phyloP scores from a whole-genome alignment of 2,113 vertebrate species.

The Alectura lathami region DNA sequence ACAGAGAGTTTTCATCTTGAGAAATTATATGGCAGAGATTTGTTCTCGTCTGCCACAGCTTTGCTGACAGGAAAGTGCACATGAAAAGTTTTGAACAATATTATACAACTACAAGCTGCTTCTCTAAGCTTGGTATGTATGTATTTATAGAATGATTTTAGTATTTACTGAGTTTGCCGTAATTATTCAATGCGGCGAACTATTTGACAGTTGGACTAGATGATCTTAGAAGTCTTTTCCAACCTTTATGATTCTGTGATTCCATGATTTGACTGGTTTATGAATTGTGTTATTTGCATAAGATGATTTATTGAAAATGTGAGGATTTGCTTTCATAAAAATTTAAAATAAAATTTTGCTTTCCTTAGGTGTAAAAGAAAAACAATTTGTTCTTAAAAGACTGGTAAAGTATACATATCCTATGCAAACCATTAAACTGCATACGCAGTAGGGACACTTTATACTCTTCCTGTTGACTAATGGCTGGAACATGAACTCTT shows the following conservation, averaged over 20 bases:
- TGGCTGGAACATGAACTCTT: neutral
- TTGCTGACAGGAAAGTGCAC: neutral
- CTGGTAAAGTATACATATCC: fast-evolving
- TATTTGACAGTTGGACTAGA: too few species aligned
- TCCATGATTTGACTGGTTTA: too few species aligned
- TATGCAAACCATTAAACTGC: neutral
- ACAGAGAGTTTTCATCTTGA: neutral
- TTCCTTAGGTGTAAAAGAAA: neutral
- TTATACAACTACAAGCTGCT: neutral
- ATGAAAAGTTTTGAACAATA: neutral
- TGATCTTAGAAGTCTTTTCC: too few species aligned
- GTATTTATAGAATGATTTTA: neutral
- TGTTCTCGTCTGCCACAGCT: neutral
- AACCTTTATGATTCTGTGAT: too few species aligned
- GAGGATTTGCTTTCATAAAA: neutral
- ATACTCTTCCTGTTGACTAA: neutral
- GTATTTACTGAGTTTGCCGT: neutral
- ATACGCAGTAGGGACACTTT: neutral
- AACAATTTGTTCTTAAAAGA: neutral
- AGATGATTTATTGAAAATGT: neutral
- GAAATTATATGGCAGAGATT: neutral
- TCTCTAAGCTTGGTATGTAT: neutral
- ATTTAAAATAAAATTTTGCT: neutral
- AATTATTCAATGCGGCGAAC: neutral
- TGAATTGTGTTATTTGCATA: too few species aligned